phyloP scores from a whole-genome alignment of 2,797 vertebrate genomes.

The Xyrichtys novacula region DNA sequence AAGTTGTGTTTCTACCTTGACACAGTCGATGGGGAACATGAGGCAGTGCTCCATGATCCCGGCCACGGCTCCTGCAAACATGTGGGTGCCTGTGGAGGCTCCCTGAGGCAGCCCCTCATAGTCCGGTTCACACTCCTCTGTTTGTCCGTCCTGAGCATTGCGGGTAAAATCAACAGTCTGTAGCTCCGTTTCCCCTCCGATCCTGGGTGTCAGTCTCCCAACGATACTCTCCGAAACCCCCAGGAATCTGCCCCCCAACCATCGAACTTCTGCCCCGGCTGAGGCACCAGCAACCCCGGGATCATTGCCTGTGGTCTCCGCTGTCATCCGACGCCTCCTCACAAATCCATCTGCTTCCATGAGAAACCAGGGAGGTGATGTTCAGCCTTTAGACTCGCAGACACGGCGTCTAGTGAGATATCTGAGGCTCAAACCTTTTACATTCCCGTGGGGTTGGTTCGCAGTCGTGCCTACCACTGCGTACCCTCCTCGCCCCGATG shows the following conservation, averaged over 20 bases:
- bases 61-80: slow-evolving; percentile 95
- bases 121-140: slow-evolving; percentile 82
- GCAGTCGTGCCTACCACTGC: slow-evolving; percentile 8
- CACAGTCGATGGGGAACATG: slow-evolving; percentile 98
- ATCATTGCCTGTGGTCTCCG: slow-evolving; percentile 81
- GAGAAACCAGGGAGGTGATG: slow-evolving; percentile 59
- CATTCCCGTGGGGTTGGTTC: slow-evolving; percentile 62
- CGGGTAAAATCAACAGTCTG: slow-evolving; percentile 71
- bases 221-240: slow-evolving; percentile 88
- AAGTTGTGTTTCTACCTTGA: slow-evolving; percentile 87
- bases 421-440: slow-evolving; percentile 40
- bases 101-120: slow-evolving; percentile 95
- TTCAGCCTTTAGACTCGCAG: slow-evolving; percentile 14
- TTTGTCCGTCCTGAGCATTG: slow-evolving; percentile 60
- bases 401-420: slow-evolving; percentile 12
- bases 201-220: slow-evolving; percentile 85
- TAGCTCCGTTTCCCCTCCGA: slow-evolving; percentile 83
- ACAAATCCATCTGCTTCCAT: slow-evolving; percentile 87
- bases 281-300: slow-evolving; percentile 85
- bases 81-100: slow-evolving; percentile 94
- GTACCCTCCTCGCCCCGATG: slow-evolving; percentile 43
- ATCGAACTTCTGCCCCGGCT: slow-evolving; percentile 87
- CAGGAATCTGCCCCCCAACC: slow-evolving; percentile 85
- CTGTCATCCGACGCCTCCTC: slow-evolving; percentile 83
- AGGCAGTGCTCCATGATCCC: slow-evolving; percentile 97